Conservation (phyloP, 2,888 invertebrate species). For the Hymenopus coronatus region DNA sequence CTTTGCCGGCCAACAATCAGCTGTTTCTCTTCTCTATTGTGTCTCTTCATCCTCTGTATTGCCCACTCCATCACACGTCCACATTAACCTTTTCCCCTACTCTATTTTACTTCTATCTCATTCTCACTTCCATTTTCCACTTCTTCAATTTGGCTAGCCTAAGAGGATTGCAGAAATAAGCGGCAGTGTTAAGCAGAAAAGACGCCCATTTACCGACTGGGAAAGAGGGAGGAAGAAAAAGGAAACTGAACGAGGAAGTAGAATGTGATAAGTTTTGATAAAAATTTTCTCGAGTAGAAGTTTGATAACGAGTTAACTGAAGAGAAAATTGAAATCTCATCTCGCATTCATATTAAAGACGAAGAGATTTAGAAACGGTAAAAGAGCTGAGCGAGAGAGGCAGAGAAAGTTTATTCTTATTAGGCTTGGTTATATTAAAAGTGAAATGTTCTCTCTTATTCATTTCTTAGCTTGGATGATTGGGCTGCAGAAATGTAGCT, state of each 20-base stretch:
- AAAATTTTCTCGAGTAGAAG: conserved; percentile 15
- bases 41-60: not conserved
- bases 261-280: conserved; percentile 9
- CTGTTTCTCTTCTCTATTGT: not conserved
- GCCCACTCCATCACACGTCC: not conserved
- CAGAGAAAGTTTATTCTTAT: conserved; percentile 8
- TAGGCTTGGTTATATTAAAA: not conserved
- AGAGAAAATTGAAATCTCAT: conserved; percentile 27
- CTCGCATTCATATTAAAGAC: conserved; percentile 15
- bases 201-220: not conserved
- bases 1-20: not conserved
- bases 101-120: not conserved
- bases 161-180: conserved; percentile 15
- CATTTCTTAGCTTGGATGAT: not conserved
- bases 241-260: not conserved
- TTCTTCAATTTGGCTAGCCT: not conserved
- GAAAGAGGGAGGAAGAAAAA: not conserved
- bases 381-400: not conserved
- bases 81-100: not conserved
- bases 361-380: not conserved
- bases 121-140: not conserved
- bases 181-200: conserved; percentile 15
- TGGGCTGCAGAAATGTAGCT: not conserved
- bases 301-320: conserved; percentile 25
- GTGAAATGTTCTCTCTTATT: not conserved